Conservation (phyloP, 1,140 invertebrate genomes). For the Dinoponera quadriceps region DNA sequence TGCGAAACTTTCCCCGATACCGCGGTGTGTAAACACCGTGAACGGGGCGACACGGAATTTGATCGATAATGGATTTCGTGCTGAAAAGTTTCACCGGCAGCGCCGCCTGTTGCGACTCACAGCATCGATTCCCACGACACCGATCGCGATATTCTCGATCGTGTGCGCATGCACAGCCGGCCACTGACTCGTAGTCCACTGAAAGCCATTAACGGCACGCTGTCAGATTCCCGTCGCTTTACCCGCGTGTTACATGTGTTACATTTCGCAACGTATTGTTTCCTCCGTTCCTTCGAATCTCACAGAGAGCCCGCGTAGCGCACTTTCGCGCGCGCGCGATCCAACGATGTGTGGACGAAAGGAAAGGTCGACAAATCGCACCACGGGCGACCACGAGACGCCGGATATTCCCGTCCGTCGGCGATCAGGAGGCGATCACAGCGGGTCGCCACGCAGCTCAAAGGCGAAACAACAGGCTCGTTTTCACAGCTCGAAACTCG, state of each 20-base stretch:
- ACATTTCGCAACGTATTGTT: not conserved
- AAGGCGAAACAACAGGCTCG: not conserved
- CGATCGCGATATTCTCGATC: constrained; percentile 9
- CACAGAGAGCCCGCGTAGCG: no score
- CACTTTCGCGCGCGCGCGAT: no score
- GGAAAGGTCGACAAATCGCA: not conserved
- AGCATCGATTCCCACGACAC: constrained; percentile 43
- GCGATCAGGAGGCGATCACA: not conserved
- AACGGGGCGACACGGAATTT: not conserved
- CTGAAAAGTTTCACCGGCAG: constrained; percentile 2
- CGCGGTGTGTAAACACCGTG: no score
- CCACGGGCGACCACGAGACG: not conserved
- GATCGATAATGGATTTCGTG: constrained; percentile 27
- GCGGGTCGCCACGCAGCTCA: not conserved
- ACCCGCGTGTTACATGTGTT: not conserved
- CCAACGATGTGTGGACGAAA: not conserved
- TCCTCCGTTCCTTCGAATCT: no score
- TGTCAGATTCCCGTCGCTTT: constrained; percentile 1
- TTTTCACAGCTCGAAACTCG: no score
- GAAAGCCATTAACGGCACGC: not conserved
- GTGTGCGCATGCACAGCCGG: not conserved
- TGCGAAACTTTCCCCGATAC: constrained; percentile 33
- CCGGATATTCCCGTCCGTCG: not conserved
- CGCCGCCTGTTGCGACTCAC: not conserved
- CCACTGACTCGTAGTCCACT: not conserved